Percentiles rank a stretch among this genome's conserved stretches.
phyloP scores from a whole-genome alignment of 2,113 vertebrate species.

The Pogonocichla stellata region DNA sequence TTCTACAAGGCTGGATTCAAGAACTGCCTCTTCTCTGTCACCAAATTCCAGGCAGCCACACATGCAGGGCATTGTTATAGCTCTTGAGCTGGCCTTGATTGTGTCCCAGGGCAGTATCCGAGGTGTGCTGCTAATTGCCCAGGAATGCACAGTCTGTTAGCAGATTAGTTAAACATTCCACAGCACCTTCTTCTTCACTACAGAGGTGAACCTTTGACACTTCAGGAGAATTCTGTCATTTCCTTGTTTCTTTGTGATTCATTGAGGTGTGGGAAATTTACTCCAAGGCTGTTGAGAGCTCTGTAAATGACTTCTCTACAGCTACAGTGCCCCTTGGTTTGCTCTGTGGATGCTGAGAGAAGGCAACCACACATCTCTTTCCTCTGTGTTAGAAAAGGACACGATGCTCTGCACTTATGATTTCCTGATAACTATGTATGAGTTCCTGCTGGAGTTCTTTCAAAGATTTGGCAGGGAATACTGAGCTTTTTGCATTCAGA shows the following conservation, averaged over 20 bases:
- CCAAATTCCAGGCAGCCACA: background rate
- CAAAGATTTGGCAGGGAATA: background rate
- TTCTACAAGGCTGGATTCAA: background rate
- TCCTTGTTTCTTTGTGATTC: slow-evolving; percentile 46
- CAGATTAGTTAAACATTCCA: slow-evolving; percentile 22
- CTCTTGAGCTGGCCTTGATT: background rate
- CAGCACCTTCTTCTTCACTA: background rate
- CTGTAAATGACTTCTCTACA: background rate
- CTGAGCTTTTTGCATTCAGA: background rate
- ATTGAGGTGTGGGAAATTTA: background rate
- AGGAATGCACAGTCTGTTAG: background rate
- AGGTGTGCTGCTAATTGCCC: background rate
- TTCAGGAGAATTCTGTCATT: slow-evolving; percentile 20
- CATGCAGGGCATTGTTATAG: background rate
- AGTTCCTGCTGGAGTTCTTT: background rate
- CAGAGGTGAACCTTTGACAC: slow-evolving; percentile 39
- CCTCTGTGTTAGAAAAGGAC: background rate
- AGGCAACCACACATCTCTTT: background rate
- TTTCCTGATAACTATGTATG: background rate
- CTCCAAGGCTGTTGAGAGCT: background rate
- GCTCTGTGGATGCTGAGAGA: background rate
- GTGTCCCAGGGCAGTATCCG: background rate
- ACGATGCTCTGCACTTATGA: background rate
- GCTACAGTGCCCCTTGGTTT: background rate
- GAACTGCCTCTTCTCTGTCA: background rate